Evolutionary conservation across 2,797 vertebrate species (phyloP).

Genomic region (Diglossa cyanea): DNA sequence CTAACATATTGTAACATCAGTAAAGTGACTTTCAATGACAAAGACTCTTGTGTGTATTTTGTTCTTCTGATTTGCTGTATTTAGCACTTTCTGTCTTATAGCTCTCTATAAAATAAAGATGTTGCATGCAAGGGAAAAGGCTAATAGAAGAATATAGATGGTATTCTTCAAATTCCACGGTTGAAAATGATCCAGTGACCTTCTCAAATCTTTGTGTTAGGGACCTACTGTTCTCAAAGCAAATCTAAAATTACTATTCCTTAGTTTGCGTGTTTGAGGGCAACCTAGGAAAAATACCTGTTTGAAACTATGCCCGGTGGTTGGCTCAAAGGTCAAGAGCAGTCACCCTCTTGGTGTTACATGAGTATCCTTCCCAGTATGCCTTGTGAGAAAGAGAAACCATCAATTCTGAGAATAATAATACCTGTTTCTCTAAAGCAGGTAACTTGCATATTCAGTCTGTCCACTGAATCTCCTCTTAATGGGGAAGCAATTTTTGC

Average conservation of each 20-base stretch:
- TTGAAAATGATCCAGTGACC: not conserved
- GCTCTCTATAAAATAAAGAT: not conserved
- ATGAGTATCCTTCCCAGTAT: not conserved
- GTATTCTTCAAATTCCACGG: not conserved
- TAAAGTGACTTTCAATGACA: constrained; percentile 76
- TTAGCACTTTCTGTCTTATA: not conserved
- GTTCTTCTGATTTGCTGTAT: not conserved
- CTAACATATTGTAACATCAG: constrained; percentile 71
- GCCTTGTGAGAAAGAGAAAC: not conserved
- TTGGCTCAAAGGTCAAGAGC: not conserved
- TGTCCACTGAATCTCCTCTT: not conserved
- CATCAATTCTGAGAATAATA: not conserved
- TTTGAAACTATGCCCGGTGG: not conserved
- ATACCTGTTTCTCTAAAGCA: not conserved
- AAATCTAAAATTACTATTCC: not conserved
- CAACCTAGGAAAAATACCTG: not conserved
- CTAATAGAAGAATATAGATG: not conserved
- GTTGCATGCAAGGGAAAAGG: not conserved
- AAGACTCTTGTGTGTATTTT: constrained; percentile 15
- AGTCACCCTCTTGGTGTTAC: no score
- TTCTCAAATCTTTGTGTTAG: not conserved
- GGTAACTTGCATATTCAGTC: not conserved
- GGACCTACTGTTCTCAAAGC: not conserved
- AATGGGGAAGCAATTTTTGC: not conserved
- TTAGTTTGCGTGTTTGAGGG: not conserved